Evolutionary conservation across 2,888 invertebrate species (phyloP), one percentile per base, ranked within the genome.

Genomic region (Scotopteryx bipunctaria): DNA sequence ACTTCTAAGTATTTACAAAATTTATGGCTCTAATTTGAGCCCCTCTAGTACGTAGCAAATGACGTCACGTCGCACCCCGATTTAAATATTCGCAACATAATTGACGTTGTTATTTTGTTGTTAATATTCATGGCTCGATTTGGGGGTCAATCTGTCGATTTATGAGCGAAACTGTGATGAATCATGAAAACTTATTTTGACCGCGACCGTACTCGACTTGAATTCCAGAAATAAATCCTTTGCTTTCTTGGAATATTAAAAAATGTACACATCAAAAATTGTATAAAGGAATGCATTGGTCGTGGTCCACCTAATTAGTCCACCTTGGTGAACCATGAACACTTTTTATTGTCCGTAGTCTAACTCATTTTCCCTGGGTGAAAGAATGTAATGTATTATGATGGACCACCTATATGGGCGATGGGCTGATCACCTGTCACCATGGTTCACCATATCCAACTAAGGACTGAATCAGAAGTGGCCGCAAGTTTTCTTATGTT

Each of bases 1-100:
- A 25, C 40, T 33, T 32, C 23, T 8, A 37, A 35, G 48, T 35
- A 36, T 42, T 49, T 36, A 36, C 33, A 11, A 15, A 42, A 38
- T 53, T 48, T 40, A 53, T 47, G 41, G 21, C 35, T 44, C 33
- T 54, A 74, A 54, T 54, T 54, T 35, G 35, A 79, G 67, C 77
- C 74, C 67, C 60, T n/a, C 72, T 63, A 66, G 70, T 76, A 69
- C 58, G 67, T 64, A n/a, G n/a, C n/a, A n/a, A 81, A 69, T 73
- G 61, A 55, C 63, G 68, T 76, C 83, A 81, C 83, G 82, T 73
- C 21, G 5, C 63, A 59, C 44, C 73, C 75, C 73, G 74, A 81
- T 81, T 81, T 68, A 80, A 81, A 78, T 73, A 75, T 69, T 75
- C 70, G 66, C 67, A 71, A 78, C 83, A 83, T 85, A 81, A 84